Evolutionary conservation across 2,113 vertebrate species (phyloP), one percentile per base, ranked within the genome.

Genomic region (Solea solea): DNA sequence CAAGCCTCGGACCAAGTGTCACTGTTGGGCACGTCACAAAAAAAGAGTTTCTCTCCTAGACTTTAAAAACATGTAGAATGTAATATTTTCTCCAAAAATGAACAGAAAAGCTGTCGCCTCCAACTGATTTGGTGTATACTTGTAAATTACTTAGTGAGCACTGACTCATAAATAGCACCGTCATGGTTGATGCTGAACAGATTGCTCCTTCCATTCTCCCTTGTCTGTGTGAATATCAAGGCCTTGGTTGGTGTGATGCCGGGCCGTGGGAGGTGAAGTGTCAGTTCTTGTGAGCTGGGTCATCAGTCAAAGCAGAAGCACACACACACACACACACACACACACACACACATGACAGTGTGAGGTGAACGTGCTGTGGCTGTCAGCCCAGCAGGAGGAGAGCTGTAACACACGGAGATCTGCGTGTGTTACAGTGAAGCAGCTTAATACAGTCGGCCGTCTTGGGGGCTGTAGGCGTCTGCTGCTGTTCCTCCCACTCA

Each of bases 401-500:
- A 34, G 75, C 53, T 55, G 44, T 44, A 44, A 10, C 7, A 10
- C 42, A 10, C 10, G 44, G 74, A 74, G 75, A 78, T 76, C 70
- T 40, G 42, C 70, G 45, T 48, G 45, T 48, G 11, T 48, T 48
- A 14, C 45, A 54, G 40, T 83, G 83, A 82, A 81, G 82, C 64
- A 2, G 80, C 63, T 69, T 77, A 76, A 89, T 78, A 77, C 72
- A 64, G 81, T 59, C 57, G 34, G 88, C 75, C 81, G 76, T 86
- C 90, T 82, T 86, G 53, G 49, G 64, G 11, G 45, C 10, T 12
- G 86, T 86, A 76, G 90, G 89, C 62, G 89, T 85, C 72, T 13
- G 13, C 75, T 84, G 65, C 81, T 57, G 62, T 72, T 82, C 86
- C 72, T 60, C 86, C 90, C 82, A 84, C 87, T 41, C 42, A 2